Evolutionary conservation across 2,113 vertebrate species (phyloP), one percentile per base, ranked within the genome.

Genomic region (Neolamprologus tretocephalus): DNA sequence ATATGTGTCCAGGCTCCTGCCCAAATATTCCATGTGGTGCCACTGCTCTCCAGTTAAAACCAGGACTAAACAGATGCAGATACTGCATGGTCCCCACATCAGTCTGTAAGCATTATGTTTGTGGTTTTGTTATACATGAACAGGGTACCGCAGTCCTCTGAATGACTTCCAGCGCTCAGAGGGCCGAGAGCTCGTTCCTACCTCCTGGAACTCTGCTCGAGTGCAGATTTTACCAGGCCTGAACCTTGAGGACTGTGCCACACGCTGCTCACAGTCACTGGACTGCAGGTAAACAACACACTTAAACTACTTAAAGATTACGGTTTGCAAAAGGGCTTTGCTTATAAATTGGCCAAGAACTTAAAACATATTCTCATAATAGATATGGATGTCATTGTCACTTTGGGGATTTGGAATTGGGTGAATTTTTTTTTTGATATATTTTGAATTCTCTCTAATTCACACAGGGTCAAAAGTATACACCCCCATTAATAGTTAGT

Each of bases 111-210:
- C 57, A 21, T 21, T 47, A 17, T 53, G 47, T 84, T 35, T 75
- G 35, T 87, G 82, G 33, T 90, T 92, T 10, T 91, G 55, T 73
- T 68, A 8, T 82, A 9, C 54, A 9, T 51, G n/a, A 86, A 55
- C 92, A 99, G 98, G 95, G 47, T 93, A 95, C 82, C 97, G 97
- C 75, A 98, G 98, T 19, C 95, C 97, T 3, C 93, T 99, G 71
- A 99, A 99, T 91, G 98, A 98, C 87, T 99, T 98, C 96, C 98
- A 99, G 95, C 97, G 97, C 68, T 97, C 97, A 0, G 97, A 97
- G 90, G 97, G 97, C 53, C 95, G 96, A 2, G 96, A 99, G 87
- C 95, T 99, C 88, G 94, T 95, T 16, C 93, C 96, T 3, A 92
- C 55, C 42, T 19, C 91, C 31, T 88, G 87, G 10, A 78, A 95